phyloP scores from a whole-genome alignment of 2,797 vertebrate genomes.

The Hipposideros larvatus region DNA sequence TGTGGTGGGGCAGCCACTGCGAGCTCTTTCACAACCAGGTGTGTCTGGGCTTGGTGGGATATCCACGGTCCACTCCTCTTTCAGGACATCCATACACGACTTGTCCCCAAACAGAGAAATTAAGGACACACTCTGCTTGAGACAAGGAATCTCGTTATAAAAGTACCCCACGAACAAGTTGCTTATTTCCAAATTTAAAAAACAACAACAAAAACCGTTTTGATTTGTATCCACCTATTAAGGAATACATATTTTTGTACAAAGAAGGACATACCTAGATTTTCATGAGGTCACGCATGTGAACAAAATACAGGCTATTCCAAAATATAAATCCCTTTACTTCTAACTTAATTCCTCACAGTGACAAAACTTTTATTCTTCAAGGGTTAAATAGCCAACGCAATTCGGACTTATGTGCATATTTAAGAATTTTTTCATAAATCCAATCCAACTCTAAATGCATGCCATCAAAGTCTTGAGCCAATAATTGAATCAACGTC shows the following conservation, averaged over 20 bases:
- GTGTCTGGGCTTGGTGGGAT: background rate
- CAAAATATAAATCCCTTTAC: background rate
- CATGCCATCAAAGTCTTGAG: background rate
- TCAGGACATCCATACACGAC: background rate
- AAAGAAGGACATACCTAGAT: background rate
- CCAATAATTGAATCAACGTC: background rate
- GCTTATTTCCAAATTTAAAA: background rate
- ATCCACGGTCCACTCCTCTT: accelerated
- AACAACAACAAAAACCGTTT: background rate
- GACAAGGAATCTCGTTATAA: background rate
- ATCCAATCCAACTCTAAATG: background rate
- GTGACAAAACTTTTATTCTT: background rate
- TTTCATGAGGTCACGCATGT: background rate
- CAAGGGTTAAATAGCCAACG: background rate
- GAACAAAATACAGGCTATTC: background rate
- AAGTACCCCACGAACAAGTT: background rate
- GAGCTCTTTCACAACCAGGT: accelerated
- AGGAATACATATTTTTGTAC: background rate
- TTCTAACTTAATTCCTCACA: background rate
- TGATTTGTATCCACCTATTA: background rate
- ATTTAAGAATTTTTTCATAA: background rate
- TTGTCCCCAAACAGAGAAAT: background rate
- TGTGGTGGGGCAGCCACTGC: background rate
- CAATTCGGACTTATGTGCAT: background rate
- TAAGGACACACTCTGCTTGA: background rate